These are phyloP conservation scores for Drosophila nebulosa DNA, from an alignment of 1,140 invertebrate genomes.

Conservation along the genomic window DNA sequence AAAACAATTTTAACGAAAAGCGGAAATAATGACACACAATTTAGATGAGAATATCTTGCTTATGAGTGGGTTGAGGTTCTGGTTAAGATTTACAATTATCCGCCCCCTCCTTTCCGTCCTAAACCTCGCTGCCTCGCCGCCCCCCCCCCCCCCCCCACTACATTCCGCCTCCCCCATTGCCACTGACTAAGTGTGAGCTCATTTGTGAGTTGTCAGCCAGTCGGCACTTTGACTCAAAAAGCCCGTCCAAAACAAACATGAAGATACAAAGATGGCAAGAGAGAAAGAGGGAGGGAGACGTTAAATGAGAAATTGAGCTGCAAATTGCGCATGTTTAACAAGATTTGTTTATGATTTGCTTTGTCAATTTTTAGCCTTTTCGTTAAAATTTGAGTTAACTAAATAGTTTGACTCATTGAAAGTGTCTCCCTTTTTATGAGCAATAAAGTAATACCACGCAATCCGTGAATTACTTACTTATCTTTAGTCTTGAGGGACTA, in stretches of 20 bases:
- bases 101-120: too few species aligned
- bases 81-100: neutral
- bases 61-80: conserved; percentile 7
- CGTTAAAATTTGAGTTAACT: neutral
- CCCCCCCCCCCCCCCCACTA: too few species aligned
- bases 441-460: too few species aligned
- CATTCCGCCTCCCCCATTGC: neutral
- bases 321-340: neutral
- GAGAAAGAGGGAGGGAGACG: neutral
- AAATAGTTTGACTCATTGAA: neutral
- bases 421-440: too few species aligned
- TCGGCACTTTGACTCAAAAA: conserved; percentile 7
- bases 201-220: conserved; percentile 11
- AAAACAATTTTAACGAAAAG: neutral
- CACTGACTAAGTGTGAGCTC: conserved; percentile 54
- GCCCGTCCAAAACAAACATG: neutral
- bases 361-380: too few species aligned
- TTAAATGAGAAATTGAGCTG: neutral
- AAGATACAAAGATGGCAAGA: neutral
- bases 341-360: neutral
- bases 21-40: conserved; percentile 64
- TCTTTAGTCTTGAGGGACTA: too few species aligned
- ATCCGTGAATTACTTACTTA: too few species aligned
- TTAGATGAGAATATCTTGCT: conserved; percentile 15
- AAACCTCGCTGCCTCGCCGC: neutral